Evolutionary conservation across 2,113 vertebrate species (phyloP).

Genomic region (Mola mola): DNA sequence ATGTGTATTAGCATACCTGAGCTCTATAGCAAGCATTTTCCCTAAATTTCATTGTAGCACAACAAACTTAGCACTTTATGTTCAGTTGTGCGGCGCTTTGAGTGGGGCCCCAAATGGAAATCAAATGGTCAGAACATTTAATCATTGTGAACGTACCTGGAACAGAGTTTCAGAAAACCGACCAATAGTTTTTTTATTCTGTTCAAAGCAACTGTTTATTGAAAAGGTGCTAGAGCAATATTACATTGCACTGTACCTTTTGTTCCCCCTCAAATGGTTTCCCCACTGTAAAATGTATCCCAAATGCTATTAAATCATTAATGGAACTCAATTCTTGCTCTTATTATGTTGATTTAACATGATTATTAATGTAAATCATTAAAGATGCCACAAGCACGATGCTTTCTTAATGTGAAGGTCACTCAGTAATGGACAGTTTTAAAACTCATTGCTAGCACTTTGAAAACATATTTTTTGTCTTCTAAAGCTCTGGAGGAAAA

Average conservation of each 20-base stretch:
- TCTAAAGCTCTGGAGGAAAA: too few species aligned
- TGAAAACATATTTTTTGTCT: too few species aligned
- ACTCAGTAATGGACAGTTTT: too few species aligned
- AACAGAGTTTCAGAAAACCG: neutral
- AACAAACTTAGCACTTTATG: slow-evolving; percentile 36
- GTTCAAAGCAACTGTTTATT: slow-evolving; percentile 3
- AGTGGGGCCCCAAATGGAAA: neutral
- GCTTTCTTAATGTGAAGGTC: too few species aligned
- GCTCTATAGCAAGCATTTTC: neutral
- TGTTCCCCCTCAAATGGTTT: slow-evolving; percentile 31
- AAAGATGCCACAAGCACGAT: too few species aligned
- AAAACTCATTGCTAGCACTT: too few species aligned
- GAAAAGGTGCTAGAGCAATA: too few species aligned
- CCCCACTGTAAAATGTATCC: slow-evolving; percentile 61
- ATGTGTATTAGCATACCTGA: neutral
- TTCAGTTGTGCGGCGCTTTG: slow-evolving; percentile 14
- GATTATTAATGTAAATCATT: neutral
- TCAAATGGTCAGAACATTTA: neutral
- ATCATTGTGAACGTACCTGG: neutral
- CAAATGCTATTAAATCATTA: slow-evolving; percentile 60
- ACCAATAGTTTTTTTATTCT: too few species aligned
- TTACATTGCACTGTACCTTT: slow-evolving; percentile 3
- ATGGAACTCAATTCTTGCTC: slow-evolving; percentile 5
- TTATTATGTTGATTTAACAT: neutral
- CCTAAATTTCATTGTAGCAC: neutral